Percentiles rank a stretch among this genome's conserved stretches.
Evolutionary conservation across 2,113 vertebrate species (phyloP).

Genomic region (Gopherus flavomarginatus): DNA sequence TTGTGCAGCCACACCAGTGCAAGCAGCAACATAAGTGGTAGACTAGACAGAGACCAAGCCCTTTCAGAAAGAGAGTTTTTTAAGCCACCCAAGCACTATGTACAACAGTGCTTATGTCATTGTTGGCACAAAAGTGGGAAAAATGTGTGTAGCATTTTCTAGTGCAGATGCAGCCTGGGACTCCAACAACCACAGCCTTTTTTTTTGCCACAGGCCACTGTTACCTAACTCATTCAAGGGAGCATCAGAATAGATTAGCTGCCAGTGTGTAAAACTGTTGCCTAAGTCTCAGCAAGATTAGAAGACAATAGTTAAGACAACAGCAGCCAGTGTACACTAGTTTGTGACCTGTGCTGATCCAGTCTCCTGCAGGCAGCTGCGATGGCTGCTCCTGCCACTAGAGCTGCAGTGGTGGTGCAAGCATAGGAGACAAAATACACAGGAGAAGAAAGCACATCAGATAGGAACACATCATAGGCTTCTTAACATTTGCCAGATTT

Average conservation of each 20-base stretch:
- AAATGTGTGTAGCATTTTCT: background rate
- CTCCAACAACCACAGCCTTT: background rate
- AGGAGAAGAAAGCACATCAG: background rate
- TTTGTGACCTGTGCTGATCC: conserved; percentile 16
- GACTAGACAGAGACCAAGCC: background rate
- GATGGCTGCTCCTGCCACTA: background rate
- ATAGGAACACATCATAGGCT: background rate
- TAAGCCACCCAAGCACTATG: background rate
- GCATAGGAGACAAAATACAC: background rate
- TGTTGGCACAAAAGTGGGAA: background rate
- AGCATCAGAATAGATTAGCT: conserved; percentile 33
- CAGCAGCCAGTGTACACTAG: conserved; percentile 24
- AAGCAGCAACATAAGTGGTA: background rate
- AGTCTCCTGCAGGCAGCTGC: background rate
- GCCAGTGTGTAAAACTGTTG: conserved; percentile 32
- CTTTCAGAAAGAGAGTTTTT: background rate
- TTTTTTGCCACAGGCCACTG: background rate
- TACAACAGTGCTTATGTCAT: background rate
- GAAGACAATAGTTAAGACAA: background rate
- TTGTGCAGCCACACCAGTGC: background rate
- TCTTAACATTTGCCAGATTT: background rate
- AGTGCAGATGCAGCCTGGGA: background rate
- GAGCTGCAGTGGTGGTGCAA: background rate
- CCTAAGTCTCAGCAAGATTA: background rate
- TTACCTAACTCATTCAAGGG: background rate